Evolutionary conservation across 1,140 invertebrate genomes (phyloP), one percentile per base, ranked within the genome.

Genomic region (Drosophila mauritiana): DNA sequence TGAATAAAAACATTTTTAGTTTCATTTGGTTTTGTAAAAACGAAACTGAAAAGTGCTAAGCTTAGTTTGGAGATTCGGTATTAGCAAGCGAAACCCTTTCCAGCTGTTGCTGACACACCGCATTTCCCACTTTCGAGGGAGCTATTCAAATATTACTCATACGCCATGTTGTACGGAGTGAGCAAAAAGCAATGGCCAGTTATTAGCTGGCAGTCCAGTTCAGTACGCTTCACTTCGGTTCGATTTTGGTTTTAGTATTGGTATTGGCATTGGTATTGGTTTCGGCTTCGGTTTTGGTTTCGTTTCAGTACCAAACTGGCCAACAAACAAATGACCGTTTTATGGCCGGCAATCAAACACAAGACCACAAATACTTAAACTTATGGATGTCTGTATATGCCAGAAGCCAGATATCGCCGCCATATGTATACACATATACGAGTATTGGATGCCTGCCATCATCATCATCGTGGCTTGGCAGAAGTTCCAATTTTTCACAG

Each of bases 401-500:
- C 11, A 34, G 15, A 31, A 36, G 46, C 37, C 54, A 36, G 67
- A 46, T 78, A 56, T 56, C 43, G 40, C 36, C 48, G 51, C 73
- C 67, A 54, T 75, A 55, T 78, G 58, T 62, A 59, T 56, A 48
- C 63, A 22, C 20, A 22, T 40, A 46, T 17, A 15, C 2, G 12
- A 39, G 53, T 59, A 36, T 82, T 86, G 82, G 82, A 76, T 36
- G 45, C 45, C 46, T 88, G 82, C 82, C 82, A 86, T 62, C 54
- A 74, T 78, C 69, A 72, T 70, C 81, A 64, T 79, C 64, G 54
- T 75, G 57, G 78, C 73, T 80, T 88, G 83, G 82, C 78, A 78
- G 78, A 82, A 88, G 79, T 88, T 86, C 82, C 70, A 86, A 88
- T 86, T 86, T 86, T 88, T 88, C 83, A 64, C 37, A 64, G 57